Conservation (phyloP, 2,888 invertebrate species). For the Latrodectus elegans region DNA sequence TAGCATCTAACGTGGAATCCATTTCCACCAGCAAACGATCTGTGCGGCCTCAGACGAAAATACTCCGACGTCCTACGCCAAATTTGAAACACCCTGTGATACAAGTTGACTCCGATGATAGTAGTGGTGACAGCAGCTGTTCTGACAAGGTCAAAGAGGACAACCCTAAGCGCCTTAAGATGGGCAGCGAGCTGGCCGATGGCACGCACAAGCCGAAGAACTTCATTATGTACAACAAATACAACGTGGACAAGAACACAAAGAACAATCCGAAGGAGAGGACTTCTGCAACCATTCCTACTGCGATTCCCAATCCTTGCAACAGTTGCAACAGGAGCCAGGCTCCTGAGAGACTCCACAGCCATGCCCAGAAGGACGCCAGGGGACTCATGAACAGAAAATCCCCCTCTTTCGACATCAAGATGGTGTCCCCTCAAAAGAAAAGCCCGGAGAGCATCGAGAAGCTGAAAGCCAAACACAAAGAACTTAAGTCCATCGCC, state of each 20-base stretch:
- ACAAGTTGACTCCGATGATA: constrained; percentile 60
- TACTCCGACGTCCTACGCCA: constrained; percentile 69
- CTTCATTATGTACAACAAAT: constrained; percentile 64
- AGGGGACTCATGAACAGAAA: constrained; percentile 57
- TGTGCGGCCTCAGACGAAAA: constrained; percentile 69
- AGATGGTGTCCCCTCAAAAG: constrained; percentile 43
- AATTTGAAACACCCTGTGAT: constrained; percentile 70
- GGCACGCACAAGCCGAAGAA: constrained; percentile 51
- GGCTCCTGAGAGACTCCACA: constrained; percentile 66
- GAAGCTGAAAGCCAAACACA: background rate
- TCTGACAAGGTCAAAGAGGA: constrained; percentile 59
- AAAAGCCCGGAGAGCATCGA: constrained; percentile 5
- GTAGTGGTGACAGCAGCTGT: constrained; percentile 45
- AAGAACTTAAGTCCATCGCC: constrained; percentile 6
- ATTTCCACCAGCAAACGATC: constrained; percentile 57
- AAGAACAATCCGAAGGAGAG: constrained; percentile 44
- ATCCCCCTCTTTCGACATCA: constrained; percentile 44
- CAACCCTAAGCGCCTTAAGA: constrained; percentile 59
- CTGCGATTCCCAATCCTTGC: constrained; percentile 52
- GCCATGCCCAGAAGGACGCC: constrained; percentile 59
- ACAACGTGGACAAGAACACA: constrained; percentile 64
- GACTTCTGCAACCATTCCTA: constrained; percentile 12
- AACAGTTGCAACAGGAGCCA: constrained; percentile 66
- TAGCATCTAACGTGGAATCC: background rate
- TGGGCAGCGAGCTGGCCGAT: constrained; percentile 33